A percentile compares a stretch with the other conserved stretches of the same genome.
Evolutionary conservation across 2,113 vertebrate species (phyloP).

Genomic region (Lonchura striata): DNA sequence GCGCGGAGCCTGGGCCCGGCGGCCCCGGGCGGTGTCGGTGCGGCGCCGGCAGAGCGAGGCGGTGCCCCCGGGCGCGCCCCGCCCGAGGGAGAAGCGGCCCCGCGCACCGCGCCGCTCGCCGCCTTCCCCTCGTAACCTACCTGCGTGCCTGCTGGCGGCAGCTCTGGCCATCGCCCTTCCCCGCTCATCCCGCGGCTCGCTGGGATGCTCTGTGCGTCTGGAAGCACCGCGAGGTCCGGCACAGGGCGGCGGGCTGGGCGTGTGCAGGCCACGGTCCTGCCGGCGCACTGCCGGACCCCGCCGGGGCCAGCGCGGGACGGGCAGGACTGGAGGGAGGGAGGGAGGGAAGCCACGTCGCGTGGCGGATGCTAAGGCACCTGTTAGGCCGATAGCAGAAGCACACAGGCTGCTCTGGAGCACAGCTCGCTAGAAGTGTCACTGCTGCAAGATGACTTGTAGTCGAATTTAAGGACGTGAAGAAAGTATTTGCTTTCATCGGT

Average conservation of each 20-base stretch:
- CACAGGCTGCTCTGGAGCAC: neutral
- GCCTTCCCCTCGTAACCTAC: neutral
- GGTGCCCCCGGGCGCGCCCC: fast-evolving
- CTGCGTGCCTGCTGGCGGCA: neutral
- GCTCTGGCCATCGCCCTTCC: neutral
- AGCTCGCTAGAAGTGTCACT: fast-evolving
- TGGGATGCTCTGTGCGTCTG: neutral
- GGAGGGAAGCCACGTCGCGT: fast-evolving
- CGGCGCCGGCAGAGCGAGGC: neutral
- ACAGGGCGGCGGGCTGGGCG: neutral
- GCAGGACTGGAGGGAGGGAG: neutral
- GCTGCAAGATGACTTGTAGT: neutral
- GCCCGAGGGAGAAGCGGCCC: neutral
- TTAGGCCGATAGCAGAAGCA: fast-evolving
- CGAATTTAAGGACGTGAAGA: neutral
- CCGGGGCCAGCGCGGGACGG: fast-evolving
- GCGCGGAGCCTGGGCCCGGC: neutral
- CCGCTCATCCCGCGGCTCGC: neutral
- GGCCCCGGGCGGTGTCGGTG: neutral
- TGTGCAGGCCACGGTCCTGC: neutral
- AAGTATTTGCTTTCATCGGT: neutral
- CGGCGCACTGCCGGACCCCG: neutral
- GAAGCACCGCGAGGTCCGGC: fast-evolving
- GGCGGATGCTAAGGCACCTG: neutral
- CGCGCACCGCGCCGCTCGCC: too few relatives aligned